phyloP scores from a whole-genome alignment of 53 echinoderm and acorn worm species.

The Echinarachnius parma region DNA sequence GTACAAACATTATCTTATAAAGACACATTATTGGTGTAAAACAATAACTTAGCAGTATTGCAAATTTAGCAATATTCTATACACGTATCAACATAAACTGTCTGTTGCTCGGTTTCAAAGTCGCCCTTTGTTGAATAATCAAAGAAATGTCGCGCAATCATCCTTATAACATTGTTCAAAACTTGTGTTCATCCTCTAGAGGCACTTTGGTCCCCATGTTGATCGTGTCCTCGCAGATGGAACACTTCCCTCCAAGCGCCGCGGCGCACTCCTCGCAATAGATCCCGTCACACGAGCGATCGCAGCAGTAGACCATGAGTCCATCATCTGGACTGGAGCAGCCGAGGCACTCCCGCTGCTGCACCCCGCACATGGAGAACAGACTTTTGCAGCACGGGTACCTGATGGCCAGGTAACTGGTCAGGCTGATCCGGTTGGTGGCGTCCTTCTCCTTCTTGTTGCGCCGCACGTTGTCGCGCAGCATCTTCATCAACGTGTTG shows the following conservation, averaged over 20 bases:
- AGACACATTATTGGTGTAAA: too few species aligned
- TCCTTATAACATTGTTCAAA: too few species aligned
- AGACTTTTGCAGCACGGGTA: constrained; percentile 64
- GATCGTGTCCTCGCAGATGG: constrained; percentile 17
- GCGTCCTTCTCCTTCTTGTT: constrained; percentile 66
- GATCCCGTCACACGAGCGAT: constrained; percentile 44
- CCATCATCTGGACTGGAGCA: constrained; percentile 65
- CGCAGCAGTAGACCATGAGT: constrained; percentile 52
- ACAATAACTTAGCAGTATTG: too few species aligned
- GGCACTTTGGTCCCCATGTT: constrained; percentile 13
- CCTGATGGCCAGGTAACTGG: constrained; percentile 54
- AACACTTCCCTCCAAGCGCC: constrained; percentile 15
- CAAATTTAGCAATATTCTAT: too few species aligned
- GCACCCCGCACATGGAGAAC: constrained; percentile 51
- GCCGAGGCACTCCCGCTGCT: constrained; percentile 62
- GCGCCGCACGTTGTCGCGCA: constrained; percentile 58
- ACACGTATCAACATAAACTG: too few species aligned
- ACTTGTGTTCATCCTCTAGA: constrained; percentile 2
- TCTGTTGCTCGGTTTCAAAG: too few species aligned
- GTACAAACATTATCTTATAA: too few species aligned
- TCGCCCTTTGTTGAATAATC: too few species aligned
- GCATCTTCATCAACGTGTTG: constrained; percentile 59
- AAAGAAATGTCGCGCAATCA: too few species aligned
- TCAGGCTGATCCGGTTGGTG: constrained; percentile 60
- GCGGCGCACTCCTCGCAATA: constrained; percentile 60